Evolutionary conservation across 2,797 vertebrate genomes (phyloP).

Genomic region (Oreortyx pictus): DNA sequence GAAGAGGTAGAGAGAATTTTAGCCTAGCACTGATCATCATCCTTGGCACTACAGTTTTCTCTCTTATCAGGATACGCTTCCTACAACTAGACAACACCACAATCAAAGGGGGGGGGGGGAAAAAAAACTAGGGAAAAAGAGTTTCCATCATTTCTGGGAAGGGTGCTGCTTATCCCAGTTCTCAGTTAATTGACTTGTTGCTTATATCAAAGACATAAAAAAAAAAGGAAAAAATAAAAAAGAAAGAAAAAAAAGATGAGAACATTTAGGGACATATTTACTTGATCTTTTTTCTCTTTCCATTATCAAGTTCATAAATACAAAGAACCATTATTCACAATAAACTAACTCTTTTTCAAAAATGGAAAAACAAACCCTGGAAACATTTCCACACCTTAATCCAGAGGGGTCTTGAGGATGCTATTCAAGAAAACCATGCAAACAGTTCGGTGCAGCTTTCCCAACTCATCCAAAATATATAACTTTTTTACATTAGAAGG

Average conservation of each 20-base stretch:
- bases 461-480: slow-evolving; percentile 71
- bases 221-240: fast-evolving
- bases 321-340: slow-evolving; percentile 84
- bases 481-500: slow-evolving; percentile 63
- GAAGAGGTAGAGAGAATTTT: slow-evolving; percentile 81
- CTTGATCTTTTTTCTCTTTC: slow-evolving; percentile 78
- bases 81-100: slow-evolving; percentile 72
- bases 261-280: slow-evolving; percentile 73
- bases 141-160: slow-evolving; percentile 59
- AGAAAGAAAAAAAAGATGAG: not conserved
- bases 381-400: slow-evolving; percentile 73
- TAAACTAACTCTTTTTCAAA: slow-evolving; percentile 75
- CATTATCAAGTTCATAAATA: slow-evolving; percentile 83
- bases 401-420: slow-evolving; percentile 70
- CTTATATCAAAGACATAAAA: not conserved
- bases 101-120: not conserved
- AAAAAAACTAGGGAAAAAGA: slow-evolving; percentile 18
- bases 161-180: slow-evolving; percentile 49
- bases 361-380: slow-evolving; percentile 75
- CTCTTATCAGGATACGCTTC: slow-evolving; percentile 75
- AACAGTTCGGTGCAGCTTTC: slow-evolving; percentile 80
- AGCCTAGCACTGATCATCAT: slow-evolving; percentile 65
- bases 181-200: slow-evolving; percentile 48
- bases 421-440: slow-evolving; percentile 77
- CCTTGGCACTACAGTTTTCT: slow-evolving; percentile 76